These are phyloP conservation scores for Sebastes fasciatus DNA, from an alignment of 2,113 vertebrate species.

Conservation along the genomic window DNA sequence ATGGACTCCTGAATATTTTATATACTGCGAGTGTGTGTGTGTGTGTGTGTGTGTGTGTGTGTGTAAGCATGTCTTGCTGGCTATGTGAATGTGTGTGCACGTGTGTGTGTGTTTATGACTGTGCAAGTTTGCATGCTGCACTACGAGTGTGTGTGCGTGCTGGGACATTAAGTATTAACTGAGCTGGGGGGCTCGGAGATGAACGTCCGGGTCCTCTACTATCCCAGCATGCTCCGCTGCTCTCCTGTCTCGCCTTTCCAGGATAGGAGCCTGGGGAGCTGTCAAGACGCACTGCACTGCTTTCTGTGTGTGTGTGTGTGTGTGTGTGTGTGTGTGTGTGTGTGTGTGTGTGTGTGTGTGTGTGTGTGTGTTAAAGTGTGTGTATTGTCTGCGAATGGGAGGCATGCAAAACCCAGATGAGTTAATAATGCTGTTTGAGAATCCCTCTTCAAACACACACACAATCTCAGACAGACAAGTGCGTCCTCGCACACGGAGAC, in stretches of 20 bases:
- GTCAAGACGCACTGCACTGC: slow-evolving; percentile 71
- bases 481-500: background rate
- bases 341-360: slow-evolving; percentile 4
- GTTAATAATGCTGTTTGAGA: slow-evolving; percentile 81
- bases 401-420: slow-evolving; percentile 73
- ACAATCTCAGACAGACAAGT: slow-evolving; percentile 47
- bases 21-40: slow-evolving; percentile 49
- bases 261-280: slow-evolving; percentile 82
- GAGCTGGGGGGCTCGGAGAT: slow-evolving; percentile 76
- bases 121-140: slow-evolving; percentile 6
- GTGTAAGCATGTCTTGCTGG: slow-evolving; percentile 21
- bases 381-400: slow-evolving; percentile 40
- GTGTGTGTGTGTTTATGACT: slow-evolving; percentile 49
- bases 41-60: slow-evolving; percentile 31
- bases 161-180: slow-evolving; percentile 85
- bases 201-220: slow-evolving; percentile 76
- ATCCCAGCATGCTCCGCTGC: slow-evolving; percentile 78
- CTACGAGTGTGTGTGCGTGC: slow-evolving; percentile 5
- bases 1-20: slow-evolving; percentile 83
- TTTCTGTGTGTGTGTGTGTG: slow-evolving; percentile 17
- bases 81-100: slow-evolving; percentile 30
- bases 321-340: slow-evolving; percentile 14
- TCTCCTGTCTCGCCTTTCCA: slow-evolving; percentile 80
- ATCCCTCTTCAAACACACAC: slow-evolving; percentile 63
- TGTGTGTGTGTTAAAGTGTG: background rate